Evolutionary conservation across 1,140 invertebrate genomes (phyloP).

Genomic region (Meloidogyne floridensis): DNA sequence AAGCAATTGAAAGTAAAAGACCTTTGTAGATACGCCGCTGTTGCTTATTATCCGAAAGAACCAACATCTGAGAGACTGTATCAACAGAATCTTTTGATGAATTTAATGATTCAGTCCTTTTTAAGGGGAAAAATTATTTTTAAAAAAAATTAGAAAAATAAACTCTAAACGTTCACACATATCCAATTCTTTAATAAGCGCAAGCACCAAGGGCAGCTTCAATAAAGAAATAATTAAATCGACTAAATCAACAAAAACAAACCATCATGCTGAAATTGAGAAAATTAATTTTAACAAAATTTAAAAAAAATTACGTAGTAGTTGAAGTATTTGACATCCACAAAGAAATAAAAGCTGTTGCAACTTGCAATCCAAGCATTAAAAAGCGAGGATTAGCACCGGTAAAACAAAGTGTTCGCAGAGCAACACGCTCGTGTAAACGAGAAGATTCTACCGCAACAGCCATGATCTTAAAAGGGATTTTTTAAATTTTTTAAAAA

Average conservation of each 20-base stretch:
- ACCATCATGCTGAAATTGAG: constrained; percentile 68
- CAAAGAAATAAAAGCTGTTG: constrained; percentile 62
- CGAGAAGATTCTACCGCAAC: constrained; percentile 81
- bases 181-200: constrained; percentile 54
- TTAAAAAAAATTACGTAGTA: constrained; percentile 70
- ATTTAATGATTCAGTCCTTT: constrained; percentile 7
- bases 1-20: constrained; percentile 76
- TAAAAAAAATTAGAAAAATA: constrained; percentile 21
- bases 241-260: constrained; percentile 61
- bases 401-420: constrained; percentile 71
- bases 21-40: constrained; percentile 54
- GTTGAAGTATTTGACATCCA: constrained; percentile 68
- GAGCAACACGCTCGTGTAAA: constrained; percentile 80
- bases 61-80: constrained; percentile 23
- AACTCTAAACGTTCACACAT: constrained; percentile 47
- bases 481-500: too few species aligned
- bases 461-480: background rate
- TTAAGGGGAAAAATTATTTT: constrained; percentile 7
- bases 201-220: constrained; percentile 55
- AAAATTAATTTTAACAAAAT: background rate
- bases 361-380: constrained; percentile 47
- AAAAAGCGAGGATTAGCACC: constrained; percentile 50
- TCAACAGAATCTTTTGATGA: background rate
- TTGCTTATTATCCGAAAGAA: constrained; percentile 7
- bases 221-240: constrained; percentile 30